phyloP scores from a whole-genome alignment of 2,888 invertebrate species.

The Temnothorax unifasciatus region DNA sequence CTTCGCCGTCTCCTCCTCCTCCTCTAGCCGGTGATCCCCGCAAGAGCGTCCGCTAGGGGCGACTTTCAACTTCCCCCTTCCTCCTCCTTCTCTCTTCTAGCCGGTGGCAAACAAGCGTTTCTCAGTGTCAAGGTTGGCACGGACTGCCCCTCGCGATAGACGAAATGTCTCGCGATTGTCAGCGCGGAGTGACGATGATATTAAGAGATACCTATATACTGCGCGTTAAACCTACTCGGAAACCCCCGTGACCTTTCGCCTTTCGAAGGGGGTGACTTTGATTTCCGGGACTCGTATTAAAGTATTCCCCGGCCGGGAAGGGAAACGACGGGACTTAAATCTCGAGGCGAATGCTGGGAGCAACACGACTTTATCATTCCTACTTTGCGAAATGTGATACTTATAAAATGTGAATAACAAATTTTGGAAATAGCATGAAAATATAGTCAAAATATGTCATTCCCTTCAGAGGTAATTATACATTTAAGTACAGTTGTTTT shows the following conservation, averaged over 20 bases:
- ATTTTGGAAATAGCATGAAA: neutral
- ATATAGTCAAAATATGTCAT: too few relatives aligned
- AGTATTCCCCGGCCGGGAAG: neutral
- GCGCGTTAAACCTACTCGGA: neutral
- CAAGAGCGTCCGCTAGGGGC: slow-evolving; percentile 66
- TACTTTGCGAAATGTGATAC: neutral
- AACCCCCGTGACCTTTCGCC: neutral
- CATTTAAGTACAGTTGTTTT: neutral
- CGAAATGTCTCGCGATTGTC: slow-evolving; percentile 56
- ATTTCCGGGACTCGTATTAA: slow-evolving; percentile 37
- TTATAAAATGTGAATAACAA: neutral
- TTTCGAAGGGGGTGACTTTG: neutral
- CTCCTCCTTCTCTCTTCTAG: neutral
- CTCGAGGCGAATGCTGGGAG: neutral
- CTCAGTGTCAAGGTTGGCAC: slow-evolving; percentile 82
- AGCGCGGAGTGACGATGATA: slow-evolving; percentile 44
- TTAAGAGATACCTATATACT: neutral
- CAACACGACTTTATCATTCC: neutral
- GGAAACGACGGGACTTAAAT: neutral
- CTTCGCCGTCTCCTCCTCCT: slow-evolving; percentile 12
- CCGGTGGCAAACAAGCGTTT: slow-evolving; percentile 71
- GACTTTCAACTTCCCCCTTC: slow-evolving; percentile 56
- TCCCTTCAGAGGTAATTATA: neutral
- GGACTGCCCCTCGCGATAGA: slow-evolving; percentile 58
- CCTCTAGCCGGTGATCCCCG: slow-evolving; percentile 39